Evolutionary conservation across 2,113 vertebrate species (phyloP).

Genomic region (Aegotheles bennettii): DNA sequence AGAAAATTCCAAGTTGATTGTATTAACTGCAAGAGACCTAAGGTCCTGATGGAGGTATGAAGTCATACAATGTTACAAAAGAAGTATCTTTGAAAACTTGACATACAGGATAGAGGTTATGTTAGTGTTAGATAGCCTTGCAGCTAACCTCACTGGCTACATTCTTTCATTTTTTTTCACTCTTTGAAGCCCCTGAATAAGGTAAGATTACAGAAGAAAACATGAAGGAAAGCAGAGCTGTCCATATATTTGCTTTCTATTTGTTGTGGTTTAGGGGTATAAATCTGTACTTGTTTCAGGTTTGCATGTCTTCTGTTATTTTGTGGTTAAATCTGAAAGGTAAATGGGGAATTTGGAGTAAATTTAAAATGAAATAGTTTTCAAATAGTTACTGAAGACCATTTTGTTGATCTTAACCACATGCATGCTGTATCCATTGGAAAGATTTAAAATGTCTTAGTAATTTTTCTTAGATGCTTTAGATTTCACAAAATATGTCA

Average conservation of each 20-base stretch:
- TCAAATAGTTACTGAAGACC: background rate
- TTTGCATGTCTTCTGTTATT: background rate
- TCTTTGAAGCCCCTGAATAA: background rate
- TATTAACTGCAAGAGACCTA: background rate
- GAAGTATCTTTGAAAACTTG: background rate
- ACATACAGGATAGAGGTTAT: rapidly evolving
- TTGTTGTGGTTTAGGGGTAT: background rate
- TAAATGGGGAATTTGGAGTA: background rate
- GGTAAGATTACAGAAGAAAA: background rate
- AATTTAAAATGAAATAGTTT: background rate
- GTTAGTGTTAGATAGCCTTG: background rate
- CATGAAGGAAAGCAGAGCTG: rapidly evolving
- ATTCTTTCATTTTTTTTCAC: background rate
- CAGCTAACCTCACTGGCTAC: background rate
- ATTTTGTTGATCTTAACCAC: background rate
- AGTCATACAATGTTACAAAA: background rate
- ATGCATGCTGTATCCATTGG: background rate
- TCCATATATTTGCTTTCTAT: background rate
- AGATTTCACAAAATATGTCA: background rate
- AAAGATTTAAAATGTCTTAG: background rate
- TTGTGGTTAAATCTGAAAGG: background rate
- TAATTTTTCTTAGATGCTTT: background rate
- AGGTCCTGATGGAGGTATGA: background rate
- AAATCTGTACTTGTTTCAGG: background rate
- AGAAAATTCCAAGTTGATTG: background rate